phyloP scores from a whole-genome alignment of 2,888 invertebrate species.

The Apotomis turbidana region DNA sequence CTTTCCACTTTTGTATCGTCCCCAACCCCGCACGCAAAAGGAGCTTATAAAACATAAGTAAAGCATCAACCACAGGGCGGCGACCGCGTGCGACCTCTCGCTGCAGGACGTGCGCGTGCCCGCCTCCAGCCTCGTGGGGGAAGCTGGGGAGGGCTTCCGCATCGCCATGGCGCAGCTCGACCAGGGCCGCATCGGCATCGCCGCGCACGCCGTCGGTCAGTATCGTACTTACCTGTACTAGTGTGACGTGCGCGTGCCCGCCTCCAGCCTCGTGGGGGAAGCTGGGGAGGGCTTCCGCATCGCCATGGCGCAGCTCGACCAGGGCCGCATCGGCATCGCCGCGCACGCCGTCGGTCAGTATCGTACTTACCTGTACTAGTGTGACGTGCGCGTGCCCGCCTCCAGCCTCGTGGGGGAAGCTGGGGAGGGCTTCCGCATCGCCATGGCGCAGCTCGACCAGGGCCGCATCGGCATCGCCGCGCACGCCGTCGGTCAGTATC shows the following conservation, averaged over 20 bases:
- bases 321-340: no score
- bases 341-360: no score
- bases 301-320: no score
- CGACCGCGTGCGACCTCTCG: conserved; percentile 87
- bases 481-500: no score
- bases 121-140: conserved; percentile 78
- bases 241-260: conserved; percentile 64
- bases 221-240: conserved; percentile 72
- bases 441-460: no score
- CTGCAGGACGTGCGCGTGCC: conserved; percentile 87
- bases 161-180: conserved; percentile 89
- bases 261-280: no score
- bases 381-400: no score
- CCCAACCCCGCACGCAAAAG: conserved; percentile 45
- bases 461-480: no score
- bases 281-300: no score
- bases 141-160: conserved; percentile 86
- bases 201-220: conserved; percentile 88
- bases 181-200: conserved; percentile 89
- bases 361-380: no score
- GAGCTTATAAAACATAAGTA: conserved; percentile 52
- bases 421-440: no score
- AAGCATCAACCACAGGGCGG: conserved; percentile 80
- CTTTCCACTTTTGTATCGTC: conserved; percentile 6
- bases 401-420: no score